Percentiles rank a stretch among this genome's conserved stretches.
Evolutionary conservation across 92 coral and sea anemone genomes (phyloP).

Genomic region (Epizoanthus fatuus): DNA sequence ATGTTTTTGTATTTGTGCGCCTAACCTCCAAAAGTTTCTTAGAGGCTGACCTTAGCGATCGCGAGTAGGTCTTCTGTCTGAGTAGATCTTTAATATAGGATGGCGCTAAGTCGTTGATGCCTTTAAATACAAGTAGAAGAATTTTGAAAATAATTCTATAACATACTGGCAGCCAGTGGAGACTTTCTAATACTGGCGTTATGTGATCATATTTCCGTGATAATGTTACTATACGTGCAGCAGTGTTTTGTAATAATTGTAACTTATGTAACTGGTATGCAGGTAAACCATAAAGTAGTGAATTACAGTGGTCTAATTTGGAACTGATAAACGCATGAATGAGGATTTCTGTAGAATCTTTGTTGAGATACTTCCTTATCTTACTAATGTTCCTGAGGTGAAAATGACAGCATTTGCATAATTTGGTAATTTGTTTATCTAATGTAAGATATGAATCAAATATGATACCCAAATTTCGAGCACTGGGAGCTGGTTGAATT

Average conservation of each 20-base stretch:
- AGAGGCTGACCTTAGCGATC: conserved; percentile 38
- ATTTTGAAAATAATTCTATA: conserved; percentile 38
- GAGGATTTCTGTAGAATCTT: conserved; percentile 19
- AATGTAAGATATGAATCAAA: conserved; percentile 11
- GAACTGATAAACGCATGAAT: conserved; percentile 41
- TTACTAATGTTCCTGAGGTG: conserved; percentile 21
- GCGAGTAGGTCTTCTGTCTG: conserved; percentile 2
- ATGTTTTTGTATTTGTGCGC: conserved; percentile 34
- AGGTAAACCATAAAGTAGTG: conserved; percentile 38
- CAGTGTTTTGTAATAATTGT: conserved; percentile 38
- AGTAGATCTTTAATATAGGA: conserved; percentile 37
- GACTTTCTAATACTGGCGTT: conserved; percentile 35
- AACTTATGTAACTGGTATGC: conserved; percentile 8
- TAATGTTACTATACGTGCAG: conserved; percentile 38
- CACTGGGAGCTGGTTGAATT: conserved; percentile 7
- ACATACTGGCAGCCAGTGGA: conserved; percentile 43
- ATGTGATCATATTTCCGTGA: conserved; percentile 41
- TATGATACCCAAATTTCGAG: conserved; percentile 25
- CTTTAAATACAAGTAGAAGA: conserved; percentile 27
- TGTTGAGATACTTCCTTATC: conserved; percentile 26
- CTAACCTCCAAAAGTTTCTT: conserved; percentile 20
- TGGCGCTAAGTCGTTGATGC: conserved; percentile 37
- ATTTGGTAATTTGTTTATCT: conserved; percentile 11
- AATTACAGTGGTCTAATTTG: conserved; percentile 33
- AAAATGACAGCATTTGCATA: conserved; percentile 26